Base-by-base conservation (phyloP, 2,113 vertebrate genomes). In the Pongo abelii region DNA sequence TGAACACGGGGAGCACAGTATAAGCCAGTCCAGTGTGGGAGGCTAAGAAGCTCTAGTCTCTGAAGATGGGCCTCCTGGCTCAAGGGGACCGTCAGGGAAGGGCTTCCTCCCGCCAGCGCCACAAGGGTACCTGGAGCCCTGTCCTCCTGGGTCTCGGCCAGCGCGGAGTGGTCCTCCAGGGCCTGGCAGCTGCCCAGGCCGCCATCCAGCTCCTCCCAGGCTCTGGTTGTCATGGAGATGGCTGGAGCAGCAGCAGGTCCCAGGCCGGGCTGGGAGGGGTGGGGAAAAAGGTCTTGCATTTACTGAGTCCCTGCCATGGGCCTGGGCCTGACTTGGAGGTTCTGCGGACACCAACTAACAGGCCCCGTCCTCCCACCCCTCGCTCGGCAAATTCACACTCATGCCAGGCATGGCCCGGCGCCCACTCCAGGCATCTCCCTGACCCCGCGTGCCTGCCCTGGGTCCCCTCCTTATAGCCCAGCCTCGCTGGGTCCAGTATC, bases 141-240 rank as follows among this genome's bases (percentile, higher is more conserved):
- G 3, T 92, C 84, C 57, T 92, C 95, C 38, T 12, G 64, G 0
- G 38, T 81, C 32, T 87, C 93, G 0, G 10, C 55, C 78, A 3
- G 3, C 0, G 12, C 9, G 0, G 38, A 23, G 83, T 96, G 38
- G 80, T 93, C 77, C 0, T 97, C 13, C 0, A 81, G 61, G 17
- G 85, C 88, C 64, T 96, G n/a, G 10, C 97, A 96, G 30, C 74
- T 91, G 23, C 97, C 97, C 94, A 97, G 95, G 8, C 86, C 96
- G 30, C 80, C 48, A 18, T 98, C 98, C 84, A 95, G 5, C 0
- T 18, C 94, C 6, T 48, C 96, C 14, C 2, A 3, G 64, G 86
- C 90, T 59, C 84, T 96, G 84, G 97, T 94, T 50, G 98, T 89
- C 80, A 55, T 78, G 43, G 86, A 90, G 75, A 95, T 13, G 27